These are phyloP conservation scores for Leptopilina syphax DNA, from an alignment of 2,888 invertebrate genomes.

Conservation along the genomic window DNA sequence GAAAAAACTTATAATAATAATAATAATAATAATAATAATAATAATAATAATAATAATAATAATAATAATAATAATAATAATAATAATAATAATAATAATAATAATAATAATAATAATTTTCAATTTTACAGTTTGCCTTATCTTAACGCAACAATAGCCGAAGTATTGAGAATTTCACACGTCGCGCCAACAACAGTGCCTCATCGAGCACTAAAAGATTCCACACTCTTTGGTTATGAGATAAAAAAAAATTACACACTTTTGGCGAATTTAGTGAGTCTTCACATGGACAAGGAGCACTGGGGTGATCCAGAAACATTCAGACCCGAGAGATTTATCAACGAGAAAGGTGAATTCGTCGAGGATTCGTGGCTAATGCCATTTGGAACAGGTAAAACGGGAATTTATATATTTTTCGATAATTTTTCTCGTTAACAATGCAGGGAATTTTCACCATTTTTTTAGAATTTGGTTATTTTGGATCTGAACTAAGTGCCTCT, in stretches of 20 bases:
- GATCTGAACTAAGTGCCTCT: too few species aligned
- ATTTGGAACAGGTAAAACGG: conserved; percentile 61
- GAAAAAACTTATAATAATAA: too few species aligned
- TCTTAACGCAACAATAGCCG: conserved; percentile 86
- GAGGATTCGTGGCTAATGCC: conserved; percentile 66
- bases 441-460: too few species aligned
- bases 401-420: too few species aligned
- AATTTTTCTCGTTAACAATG: not conserved
- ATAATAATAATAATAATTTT: too few species aligned
- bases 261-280: conserved; percentile 85
- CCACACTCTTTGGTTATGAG: conserved; percentile 83
- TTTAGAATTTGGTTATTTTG: too few species aligned
- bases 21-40: too few species aligned
- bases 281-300: conserved; percentile 82
- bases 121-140: conserved; percentile 80
- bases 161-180: conserved; percentile 87
- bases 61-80: too few species aligned
- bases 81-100: too few species aligned
- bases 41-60: too few species aligned
- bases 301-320: conserved; percentile 85
- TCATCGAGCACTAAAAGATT: conserved; percentile 85
- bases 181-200: conserved; percentile 87
- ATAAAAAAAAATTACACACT: conserved; percentile 82
- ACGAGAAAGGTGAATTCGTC: conserved; percentile 78
- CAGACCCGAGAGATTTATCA: conserved; percentile 85